Evolutionary conservation across 2,888 invertebrate species (phyloP).

Genomic region (Torymus aiolomorphi): DNA sequence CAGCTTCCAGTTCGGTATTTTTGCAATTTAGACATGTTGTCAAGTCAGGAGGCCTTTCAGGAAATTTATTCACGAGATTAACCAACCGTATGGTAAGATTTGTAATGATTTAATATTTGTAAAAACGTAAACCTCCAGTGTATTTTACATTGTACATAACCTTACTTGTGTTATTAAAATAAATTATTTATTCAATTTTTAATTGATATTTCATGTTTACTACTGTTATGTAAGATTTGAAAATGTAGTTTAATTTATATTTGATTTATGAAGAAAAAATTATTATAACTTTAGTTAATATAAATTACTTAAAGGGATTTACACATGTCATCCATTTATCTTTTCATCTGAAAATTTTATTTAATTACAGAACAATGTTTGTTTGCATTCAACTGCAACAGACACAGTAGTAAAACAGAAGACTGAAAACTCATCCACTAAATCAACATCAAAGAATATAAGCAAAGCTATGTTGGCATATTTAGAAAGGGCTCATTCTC

Average conservation of each 20-base stretch:
- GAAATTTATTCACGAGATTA: slow-evolving; percentile 31
- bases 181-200: too few relatives aligned
- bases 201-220: too few relatives aligned
- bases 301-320: too few relatives aligned
- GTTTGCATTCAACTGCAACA: slow-evolving; percentile 43
- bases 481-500: slow-evolving; percentile 86
- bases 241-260: too few relatives aligned
- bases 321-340: too few relatives aligned
- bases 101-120: not conserved
- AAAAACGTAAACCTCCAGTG: not conserved
- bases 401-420: not conserved
- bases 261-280: too few relatives aligned
- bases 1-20: slow-evolving; percentile 40
- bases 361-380: slow-evolving; percentile 41
- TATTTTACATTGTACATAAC: slow-evolving; percentile 17
- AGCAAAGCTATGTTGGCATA: slow-evolving; percentile 95
- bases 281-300: too few relatives aligned
- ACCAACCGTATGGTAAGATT: slow-evolving; percentile 32
- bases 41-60: slow-evolving; percentile 12
- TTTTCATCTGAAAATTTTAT: slow-evolving; percentile 3
- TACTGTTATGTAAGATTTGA: too few relatives aligned
- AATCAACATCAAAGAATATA: slow-evolving; percentile 78
- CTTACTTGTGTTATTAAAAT: not conserved
- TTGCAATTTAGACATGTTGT: slow-evolving; percentile 48
- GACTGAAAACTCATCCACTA: not conserved